Base-by-base conservation (phyloP, 2,797 vertebrate genomes). In the Sphaeramia orbicularis region DNA sequence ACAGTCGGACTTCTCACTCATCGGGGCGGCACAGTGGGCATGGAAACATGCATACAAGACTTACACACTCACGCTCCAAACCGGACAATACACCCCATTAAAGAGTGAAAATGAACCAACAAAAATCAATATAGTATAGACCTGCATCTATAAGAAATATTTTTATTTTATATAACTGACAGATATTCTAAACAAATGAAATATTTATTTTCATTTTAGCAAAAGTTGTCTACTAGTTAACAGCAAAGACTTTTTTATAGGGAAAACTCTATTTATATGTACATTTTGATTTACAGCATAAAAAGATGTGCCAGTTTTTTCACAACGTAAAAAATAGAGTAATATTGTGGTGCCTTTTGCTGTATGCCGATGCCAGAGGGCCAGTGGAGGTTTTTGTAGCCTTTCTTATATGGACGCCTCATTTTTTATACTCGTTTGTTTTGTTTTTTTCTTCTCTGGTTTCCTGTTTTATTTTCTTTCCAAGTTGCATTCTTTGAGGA, bases 141-240 rank as follows among this genome's bases (percentile, higher is more conserved):
- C 92, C 92, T 94, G 93, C 94, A 95, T 93, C 95, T 95, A 94
- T 94, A 94, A 95, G 92, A 95, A 95, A 95, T 97, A 98, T 98
- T 98, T 98, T 98, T 98, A 98, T 99, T 99, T 98, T 98, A 95
- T 99, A 99, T 97, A 97, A 98, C 95, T 96, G 94, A 96, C 92
- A 96, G 94, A 94, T 97, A 96, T 97, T 97, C 95, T 97, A 98
- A 97, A 98, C 95, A 96, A 99, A 97, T 96, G 94, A 97, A 98
- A 98, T 97, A 97, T 98, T 99, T 99, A 99, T 99, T 99, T 99
- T 99, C 96, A 97, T 97, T 99, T 99, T 98, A 98, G 96, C 96
- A 96, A 96, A 96, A 95, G 95, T 97, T 98, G 96, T 98, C 96
- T 99, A 97, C 96, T 97, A 98, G 97, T 96, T 97, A 96, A 96